Evolutionary conservation across 2,888 invertebrate genomes (phyloP), one percentile per base, ranked within the genome.

Genomic region (Lathronympha strigana): DNA sequence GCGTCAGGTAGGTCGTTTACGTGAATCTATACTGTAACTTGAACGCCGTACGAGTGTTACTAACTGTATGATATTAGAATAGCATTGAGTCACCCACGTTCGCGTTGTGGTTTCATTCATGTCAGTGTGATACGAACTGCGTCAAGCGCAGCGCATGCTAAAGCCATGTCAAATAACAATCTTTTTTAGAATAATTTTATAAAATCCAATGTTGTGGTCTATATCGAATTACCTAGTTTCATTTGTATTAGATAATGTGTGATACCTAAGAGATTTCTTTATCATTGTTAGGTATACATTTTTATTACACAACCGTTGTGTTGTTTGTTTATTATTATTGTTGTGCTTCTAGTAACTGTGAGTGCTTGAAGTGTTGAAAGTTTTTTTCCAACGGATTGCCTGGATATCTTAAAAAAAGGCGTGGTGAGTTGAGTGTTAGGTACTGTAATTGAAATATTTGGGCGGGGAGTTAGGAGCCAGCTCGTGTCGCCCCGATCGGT

Each of bases 31-130:
- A 57, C 45, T 43, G 28, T 57, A 57, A n/a, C 9, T 0, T 4
- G 31, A 21, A 13, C 1, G 0, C 8, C 19, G 21, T 43, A 45
- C 8, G 57, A 43, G 31, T 45, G 36, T n/a, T 21, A n/a, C 13
- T 2, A 23, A 45, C 57, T 31, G 57, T 25, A 43, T 57, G 19
- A 57, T 21, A 31, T 43, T 40, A 55, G 43, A 55, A 31, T 21
- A 45, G 43, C 57, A 45, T 45, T 57, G 57, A 57, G 43, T 57
- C 57, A 57, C 43, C 57, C 13, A 31, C 55, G 57, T 45, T 57
- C 19, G 43, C 57, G 57, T 31, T 45, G 57, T 45, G 45, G 57
- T 25, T 57, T 57, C 57, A 57, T 57, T 57, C 57, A 57, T 57
- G 57, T 57, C 43, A 57, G 57, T 57, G 31, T 45, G 57, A 31